These are phyloP conservation scores for Malurus leucopterus DNA, from an alignment of 2,797 vertebrate species.

Conservation along the genomic window DNA sequence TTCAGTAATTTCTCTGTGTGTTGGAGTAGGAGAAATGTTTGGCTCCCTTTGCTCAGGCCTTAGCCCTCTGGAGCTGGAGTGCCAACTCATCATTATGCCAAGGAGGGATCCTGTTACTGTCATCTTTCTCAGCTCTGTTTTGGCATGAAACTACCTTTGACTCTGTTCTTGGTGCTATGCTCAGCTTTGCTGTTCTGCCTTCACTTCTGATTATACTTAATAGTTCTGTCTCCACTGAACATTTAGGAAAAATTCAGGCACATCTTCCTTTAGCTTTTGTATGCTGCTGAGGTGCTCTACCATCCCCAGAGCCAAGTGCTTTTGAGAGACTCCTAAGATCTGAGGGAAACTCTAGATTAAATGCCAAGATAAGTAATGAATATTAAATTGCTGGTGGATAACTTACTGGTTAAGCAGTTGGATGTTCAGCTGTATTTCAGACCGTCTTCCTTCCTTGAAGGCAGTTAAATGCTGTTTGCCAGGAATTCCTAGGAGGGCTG, in stretches of 20 bases:
- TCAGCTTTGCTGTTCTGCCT: background rate
- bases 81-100: background rate
- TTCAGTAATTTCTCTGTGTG: background rate
- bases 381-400: background rate
- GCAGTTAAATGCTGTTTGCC: background rate
- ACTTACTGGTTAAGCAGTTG: fast-evolving
- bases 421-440: background rate
- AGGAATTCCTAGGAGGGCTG: background rate
- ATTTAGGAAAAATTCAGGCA: background rate
- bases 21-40: background rate
- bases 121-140: background rate
- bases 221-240: background rate
- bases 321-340: background rate
- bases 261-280: background rate
- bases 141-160: background rate
- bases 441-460: background rate
- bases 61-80: background rate
- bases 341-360: background rate
- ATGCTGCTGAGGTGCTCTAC: fast-evolving
- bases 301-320: background rate
- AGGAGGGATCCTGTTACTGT: background rate
- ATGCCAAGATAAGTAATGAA: background rate
- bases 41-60: background rate
- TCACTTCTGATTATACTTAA: background rate
- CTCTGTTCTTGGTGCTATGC: background rate